Conservation (phyloP, 1,140 invertebrate genomes). For the Heterodera carotae region DNA sequence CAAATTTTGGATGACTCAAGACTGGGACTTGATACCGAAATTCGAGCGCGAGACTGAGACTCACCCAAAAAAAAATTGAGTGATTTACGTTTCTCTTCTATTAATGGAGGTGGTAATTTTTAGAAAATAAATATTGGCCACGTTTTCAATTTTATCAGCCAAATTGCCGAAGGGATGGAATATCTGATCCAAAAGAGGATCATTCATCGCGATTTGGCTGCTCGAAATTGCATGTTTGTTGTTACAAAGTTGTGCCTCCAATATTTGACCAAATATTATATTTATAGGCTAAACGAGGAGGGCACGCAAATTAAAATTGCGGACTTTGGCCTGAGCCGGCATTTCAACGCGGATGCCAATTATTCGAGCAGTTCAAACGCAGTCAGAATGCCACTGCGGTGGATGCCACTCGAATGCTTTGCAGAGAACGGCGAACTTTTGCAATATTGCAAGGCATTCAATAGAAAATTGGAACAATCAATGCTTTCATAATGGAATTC, state of each 20-base stretch:
- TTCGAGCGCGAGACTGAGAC: too few relatives aligned
- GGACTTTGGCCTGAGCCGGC: conserved; percentile 91
- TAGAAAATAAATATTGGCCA: conserved; percentile 80
- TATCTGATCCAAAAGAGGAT: conserved; percentile 89
- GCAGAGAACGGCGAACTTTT: conserved; percentile 29
- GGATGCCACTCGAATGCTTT: conserved; percentile 49
- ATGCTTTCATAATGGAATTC: too few relatives aligned
- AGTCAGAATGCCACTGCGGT: conserved; percentile 40
- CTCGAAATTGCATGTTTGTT: conserved; percentile 78
- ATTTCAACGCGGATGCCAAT: conserved; percentile 33
- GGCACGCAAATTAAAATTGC: conserved; percentile 86
- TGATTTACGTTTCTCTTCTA: neutral
- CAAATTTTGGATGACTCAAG: too few relatives aligned
- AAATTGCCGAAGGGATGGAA: conserved; percentile 94
- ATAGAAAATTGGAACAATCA: too few relatives aligned
- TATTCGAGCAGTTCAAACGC: conserved; percentile 27
- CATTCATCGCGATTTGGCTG: conserved; percentile 91
- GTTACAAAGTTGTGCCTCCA: neutral
- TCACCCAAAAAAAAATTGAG: neutral
- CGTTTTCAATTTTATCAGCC: conserved; percentile 89
- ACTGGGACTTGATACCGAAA: too few relatives aligned
- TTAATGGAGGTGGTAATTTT: conserved; percentile 10
- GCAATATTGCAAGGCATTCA: conserved; percentile 19
- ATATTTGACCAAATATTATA: neutral
- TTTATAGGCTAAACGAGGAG: conserved; percentile 77